Evolutionary conservation across 2,888 invertebrate species (phyloP).

Genomic region (Allacma fusca): DNA sequence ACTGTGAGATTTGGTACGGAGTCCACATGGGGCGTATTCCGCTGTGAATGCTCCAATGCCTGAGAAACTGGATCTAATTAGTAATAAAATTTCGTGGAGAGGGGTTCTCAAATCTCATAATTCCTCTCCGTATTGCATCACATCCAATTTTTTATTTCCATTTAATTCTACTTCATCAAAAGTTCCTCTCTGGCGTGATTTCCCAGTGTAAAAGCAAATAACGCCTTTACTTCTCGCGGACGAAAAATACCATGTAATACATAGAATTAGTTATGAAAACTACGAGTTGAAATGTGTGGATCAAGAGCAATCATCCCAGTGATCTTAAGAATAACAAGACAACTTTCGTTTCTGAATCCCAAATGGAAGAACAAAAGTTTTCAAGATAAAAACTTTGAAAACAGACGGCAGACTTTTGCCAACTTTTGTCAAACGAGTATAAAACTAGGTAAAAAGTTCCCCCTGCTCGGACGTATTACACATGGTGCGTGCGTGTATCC

Average conservation of each 20-base stretch:
- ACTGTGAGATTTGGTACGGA: too few relatives aligned
- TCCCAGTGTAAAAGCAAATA: neutral
- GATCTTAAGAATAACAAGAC: slow-evolving; percentile 8
- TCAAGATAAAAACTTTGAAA: slow-evolving; percentile 13
- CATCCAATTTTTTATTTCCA: neutral
- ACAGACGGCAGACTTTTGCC: neutral
- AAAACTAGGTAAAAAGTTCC: slow-evolving; percentile 11
- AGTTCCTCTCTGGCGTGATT: neutral
- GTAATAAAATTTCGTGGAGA: neutral
- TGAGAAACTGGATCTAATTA: too few relatives aligned
- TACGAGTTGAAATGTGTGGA: slow-evolving; percentile 6
- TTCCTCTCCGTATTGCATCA: neutral
- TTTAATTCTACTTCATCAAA: neutral
- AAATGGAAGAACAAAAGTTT: slow-evolving; percentile 13
- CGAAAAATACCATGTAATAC: neutral
- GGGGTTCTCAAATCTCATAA: neutral
- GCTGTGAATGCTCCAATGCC: too few relatives aligned
- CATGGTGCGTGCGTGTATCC: neutral
- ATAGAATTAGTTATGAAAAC: neutral
- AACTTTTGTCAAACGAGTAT: slow-evolving; percentile 11
- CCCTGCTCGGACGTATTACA: neutral
- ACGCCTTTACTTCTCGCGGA: neutral
- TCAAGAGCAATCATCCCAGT: slow-evolving; percentile 11
- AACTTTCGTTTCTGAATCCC: slow-evolving; percentile 18
- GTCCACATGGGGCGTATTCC: too few relatives aligned